Base-by-base conservation (phyloP, 2,797 vertebrate genomes). In the Arctocebus calabarensis region DNA sequence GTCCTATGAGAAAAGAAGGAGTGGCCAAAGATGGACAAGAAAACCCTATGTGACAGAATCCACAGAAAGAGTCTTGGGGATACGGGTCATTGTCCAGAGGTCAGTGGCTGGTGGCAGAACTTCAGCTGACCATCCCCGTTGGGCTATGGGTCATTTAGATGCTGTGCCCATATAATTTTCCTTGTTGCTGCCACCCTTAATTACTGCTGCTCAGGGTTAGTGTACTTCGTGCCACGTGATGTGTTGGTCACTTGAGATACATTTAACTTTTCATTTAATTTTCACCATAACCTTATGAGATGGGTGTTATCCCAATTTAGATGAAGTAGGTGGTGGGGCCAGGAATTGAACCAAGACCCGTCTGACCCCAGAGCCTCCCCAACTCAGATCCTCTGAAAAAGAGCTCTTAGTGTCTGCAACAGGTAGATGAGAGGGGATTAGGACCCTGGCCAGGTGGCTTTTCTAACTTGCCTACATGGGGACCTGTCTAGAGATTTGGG, bases 261-360 rank as follows among this genome's bases (percentile, higher is more conserved):
- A 11, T 79, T 37, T 88, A n/a, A 19, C 20, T 77, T 94, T 59
- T 22, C 52, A 75, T 90, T 74, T 79, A 40, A 27, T 90, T 95
- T 90, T 75, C 57, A 68, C 68, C 29, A 32, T 84, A 91, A 82
- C 34, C 84, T 79, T 71, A 79, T 48, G 70, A 74, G 43, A n/a
- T 82, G 61, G 55, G 19, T 73, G 32, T 81, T 57, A 86, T 59
- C 40, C 25, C 27, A 91, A 9, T 52, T 83, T 66, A 64, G 16
- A 91, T 74, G 5, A 59, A 48, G 95, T 79, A 90, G 81, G 55
- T 62, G 59, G 40, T 62, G 4, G 59, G n/a, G 12, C 32, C 25
- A 82, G 88, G 82, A 96, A 66, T 78, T 23, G 78, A 97, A 90
- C 32, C n/a, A 27, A 86, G 82, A 78, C 45, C 81, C 40, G 6